Evolutionary conservation across 2,113 vertebrate genomes (phyloP), one percentile per base, ranked within the genome.

Genomic region (Aptenodytes patagonicus): DNA sequence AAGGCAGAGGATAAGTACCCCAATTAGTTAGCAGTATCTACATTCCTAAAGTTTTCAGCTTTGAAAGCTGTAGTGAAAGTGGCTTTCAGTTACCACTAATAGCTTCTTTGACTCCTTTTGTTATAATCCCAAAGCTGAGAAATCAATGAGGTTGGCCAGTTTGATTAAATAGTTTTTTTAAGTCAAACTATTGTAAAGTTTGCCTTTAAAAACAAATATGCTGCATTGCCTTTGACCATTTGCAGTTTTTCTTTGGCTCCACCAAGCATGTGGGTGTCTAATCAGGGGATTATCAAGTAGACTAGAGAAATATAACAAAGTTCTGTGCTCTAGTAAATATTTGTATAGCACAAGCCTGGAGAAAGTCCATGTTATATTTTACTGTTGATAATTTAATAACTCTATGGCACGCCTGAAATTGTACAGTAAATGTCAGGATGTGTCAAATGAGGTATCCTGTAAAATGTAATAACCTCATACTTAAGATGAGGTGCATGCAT

Each of bases 231-330:
- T 97, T 97, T 98, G 97, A 97, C 89, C 94, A 96, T 95, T 87
- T 95, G 90, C 91, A 97, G 82, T 96, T 97, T 97, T 97, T 95
- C 89, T 94, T 97, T 97, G 96, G 95, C 96, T 97, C 95, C 97
- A 97, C 71, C 77, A 95, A 97, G 90, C 93, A 97, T 94, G 92
- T 97, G 89, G 94, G 93, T 91, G 97, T 97, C 96, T 98, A 98
- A 98, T 98, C 97, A 97, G 95, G 96, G 96, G 98, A 98, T 98
- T 98, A 98, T 98, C 96, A 98, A 98, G 95, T 97, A 98, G 98
- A 97, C 95, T 95, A 94, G 96, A 96, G 97, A 98, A 98, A 97
- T 97, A 97, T 92, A 98, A 98, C 98, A 97, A 97, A 97, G 96
- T 97, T 97, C 96, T 96, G 71, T 96, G 95, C 91, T 95, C 77